phyloP scores from a whole-genome alignment of 1,140 invertebrate genomes.

The roundworm (Caenorhabditis elegans) region WBcel235 BX284605.5:9076001-9076500 shows the following conservation, averaged over 20 bases:
- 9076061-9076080: background rate
- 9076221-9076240: constrained; percentile 33
- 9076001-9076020: background rate
- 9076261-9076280: constrained; percentile 22
- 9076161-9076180: no score
- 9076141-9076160: constrained; percentile 3
- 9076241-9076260: constrained; percentile 29
- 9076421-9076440: constrained; percentile 17
- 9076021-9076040: background rate
- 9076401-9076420: constrained; percentile 23
- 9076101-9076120: background rate
- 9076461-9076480: background rate
- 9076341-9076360: background rate
- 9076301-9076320: background rate
- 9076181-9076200: background rate
- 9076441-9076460: background rate
- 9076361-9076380: background rate
- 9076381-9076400: constrained; percentile 10
- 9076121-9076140: background rate
- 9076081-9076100: constrained; percentile 28
- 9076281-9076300: background rate
- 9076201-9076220: constrained; percentile 18
- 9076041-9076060: background rate
- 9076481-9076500: background rate
- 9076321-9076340: background rate